phyloP scores from a whole-genome alignment of 1,140 invertebrate species.

The Odontomachus brunneus region DNA sequence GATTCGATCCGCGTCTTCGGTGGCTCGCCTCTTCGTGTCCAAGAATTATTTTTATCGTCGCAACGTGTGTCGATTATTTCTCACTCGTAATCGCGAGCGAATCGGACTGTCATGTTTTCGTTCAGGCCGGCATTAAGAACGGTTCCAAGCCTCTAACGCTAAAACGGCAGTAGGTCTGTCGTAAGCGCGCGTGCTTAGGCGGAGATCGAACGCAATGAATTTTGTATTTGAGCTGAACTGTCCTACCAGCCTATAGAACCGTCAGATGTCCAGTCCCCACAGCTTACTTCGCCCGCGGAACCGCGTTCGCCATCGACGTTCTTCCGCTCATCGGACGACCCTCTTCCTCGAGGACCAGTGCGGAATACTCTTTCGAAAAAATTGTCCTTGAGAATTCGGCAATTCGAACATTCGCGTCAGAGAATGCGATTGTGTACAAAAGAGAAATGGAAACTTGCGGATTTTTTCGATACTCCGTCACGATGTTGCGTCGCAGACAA shows the following conservation, averaged over 20 bases:
- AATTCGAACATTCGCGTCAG: no score
- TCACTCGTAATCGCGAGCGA: neutral
- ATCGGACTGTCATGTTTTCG: neutral
- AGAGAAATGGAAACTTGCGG: no score
- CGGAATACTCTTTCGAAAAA: neutral
- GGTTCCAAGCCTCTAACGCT: slow-evolving; percentile 22
- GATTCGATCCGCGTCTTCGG: neutral
- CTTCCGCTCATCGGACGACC: neutral
- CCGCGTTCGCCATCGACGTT: slow-evolving; percentile 33
- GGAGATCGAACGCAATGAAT: slow-evolving; percentile 83
- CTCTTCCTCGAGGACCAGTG: neutral
- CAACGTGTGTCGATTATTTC: slow-evolving; percentile 9
- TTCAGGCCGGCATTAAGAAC: slow-evolving; percentile 17
- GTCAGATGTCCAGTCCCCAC: slow-evolving; percentile 82
- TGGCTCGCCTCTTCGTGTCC: no score
- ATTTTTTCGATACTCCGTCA: no score
- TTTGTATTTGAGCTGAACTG: slow-evolving; percentile 81
- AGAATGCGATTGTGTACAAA: no score
- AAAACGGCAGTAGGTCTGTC: slow-evolving; percentile 65
- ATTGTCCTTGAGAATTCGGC: no score
- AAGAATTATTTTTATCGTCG: neutral
- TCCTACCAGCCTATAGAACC: slow-evolving; percentile 76
- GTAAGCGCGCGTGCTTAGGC: slow-evolving; percentile 65
- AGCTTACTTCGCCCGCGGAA: slow-evolving; percentile 63
- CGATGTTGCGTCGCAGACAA: no score